Conservation (phyloP, 2,113 vertebrate species). For the Hyperoodon ampullatus region DNA sequence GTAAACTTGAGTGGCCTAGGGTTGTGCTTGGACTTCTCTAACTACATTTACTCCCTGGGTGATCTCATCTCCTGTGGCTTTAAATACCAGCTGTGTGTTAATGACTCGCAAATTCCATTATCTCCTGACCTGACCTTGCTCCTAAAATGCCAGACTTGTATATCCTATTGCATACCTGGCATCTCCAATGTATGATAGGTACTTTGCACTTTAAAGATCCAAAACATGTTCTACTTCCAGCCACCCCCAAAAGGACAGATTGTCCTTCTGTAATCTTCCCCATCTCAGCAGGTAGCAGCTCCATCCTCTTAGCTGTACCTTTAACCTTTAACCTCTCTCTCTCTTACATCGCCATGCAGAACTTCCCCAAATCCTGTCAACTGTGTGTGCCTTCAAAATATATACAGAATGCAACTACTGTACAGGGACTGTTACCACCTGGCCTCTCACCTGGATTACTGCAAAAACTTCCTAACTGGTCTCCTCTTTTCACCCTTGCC, state of each 20-base stretch:
- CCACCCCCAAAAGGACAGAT: neutral
- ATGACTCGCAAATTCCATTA: neutral
- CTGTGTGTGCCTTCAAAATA: neutral
- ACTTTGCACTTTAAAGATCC: neutral
- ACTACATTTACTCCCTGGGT: neutral
- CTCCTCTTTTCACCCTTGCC: neutral
- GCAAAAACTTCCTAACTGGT: neutral
- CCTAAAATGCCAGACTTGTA: neutral
- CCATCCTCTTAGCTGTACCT: neutral
- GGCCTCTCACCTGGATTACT: neutral
- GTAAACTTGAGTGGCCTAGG: neutral
- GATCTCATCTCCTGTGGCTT: neutral
- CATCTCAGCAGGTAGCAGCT: neutral
- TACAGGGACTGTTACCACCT: too few relatives aligned
- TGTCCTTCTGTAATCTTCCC: neutral
- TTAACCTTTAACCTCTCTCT: neutral
- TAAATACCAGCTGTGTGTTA: neutral
- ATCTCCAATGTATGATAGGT: neutral
- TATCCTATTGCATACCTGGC: neutral
- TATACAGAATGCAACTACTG: neutral
- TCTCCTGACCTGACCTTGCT: neutral
- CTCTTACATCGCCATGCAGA: neutral
- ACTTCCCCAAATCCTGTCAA: neutral
- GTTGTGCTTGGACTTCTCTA: neutral
- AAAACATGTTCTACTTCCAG: neutral